Evolutionary conservation across 2,797 vertebrate genomes (phyloP).

Genomic region (Crypturellus tataupa): DNA sequence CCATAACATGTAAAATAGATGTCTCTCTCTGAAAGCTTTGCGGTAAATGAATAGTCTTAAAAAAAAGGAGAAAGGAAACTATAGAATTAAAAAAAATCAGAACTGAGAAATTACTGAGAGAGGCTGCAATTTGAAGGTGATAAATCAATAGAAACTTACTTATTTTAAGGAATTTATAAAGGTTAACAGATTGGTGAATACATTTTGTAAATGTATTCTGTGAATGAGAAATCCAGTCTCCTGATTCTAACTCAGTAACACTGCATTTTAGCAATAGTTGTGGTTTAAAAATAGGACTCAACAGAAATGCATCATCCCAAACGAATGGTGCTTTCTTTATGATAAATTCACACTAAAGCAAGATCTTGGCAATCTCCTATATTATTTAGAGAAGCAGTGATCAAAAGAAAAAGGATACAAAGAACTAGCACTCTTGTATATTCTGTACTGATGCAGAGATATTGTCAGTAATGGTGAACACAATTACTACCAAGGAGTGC

Average conservation of each 20-base stretch:
- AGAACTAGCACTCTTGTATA: constrained; percentile 47
- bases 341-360: constrained; percentile 68
- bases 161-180: constrained; percentile 54
- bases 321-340: constrained; percentile 56
- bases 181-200: not conserved
- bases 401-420: constrained; percentile 71
- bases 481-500: constrained; percentile 37
- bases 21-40: constrained; percentile 32
- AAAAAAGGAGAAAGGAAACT: not conserved
- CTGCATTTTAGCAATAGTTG: constrained; percentile 25
- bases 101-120: constrained; percentile 21
- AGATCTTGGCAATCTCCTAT: constrained; percentile 66
- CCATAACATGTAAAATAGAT: constrained; percentile 60
- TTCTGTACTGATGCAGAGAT: constrained; percentile 57
- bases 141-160: not conserved
- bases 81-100: not conserved
- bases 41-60: not conserved
- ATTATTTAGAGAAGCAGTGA: constrained; percentile 75
- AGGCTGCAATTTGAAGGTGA: not conserved
- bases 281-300: constrained; percentile 42
- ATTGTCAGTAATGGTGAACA: constrained; percentile 47
- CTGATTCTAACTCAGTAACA: constrained; percentile 1
- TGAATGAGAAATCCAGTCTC: not conserved
- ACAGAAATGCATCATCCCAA: constrained; percentile 37
- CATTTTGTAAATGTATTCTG: not conserved